These are phyloP conservation scores for Heteractis magnifica DNA, from an alignment of 92 coral and sea anemone species.

Conservation along the genomic window DNA sequence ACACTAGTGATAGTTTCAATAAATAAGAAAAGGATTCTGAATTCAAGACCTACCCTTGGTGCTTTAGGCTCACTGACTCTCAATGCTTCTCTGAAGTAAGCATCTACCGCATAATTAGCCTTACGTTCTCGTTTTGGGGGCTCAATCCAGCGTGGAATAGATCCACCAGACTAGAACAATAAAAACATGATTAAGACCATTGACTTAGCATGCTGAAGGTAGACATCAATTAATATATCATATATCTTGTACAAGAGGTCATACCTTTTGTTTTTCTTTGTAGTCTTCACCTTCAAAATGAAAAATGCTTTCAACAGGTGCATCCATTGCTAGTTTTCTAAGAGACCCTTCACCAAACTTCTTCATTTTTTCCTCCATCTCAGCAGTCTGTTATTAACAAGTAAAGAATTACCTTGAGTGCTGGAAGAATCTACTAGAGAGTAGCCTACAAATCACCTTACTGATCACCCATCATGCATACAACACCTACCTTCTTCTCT, in stretches of 20 bases:
- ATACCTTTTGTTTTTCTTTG: slow-evolving; percentile 98
- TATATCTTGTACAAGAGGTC: neutral
- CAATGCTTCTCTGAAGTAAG: slow-evolving; percentile 93
- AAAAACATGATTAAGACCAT: no score
- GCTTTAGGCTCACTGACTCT: slow-evolving; percentile 98
- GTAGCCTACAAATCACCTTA: neutral
- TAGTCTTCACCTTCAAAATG: slow-evolving; percentile 99
- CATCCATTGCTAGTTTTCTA: slow-evolving; percentile 91
- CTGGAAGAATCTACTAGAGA: no score
- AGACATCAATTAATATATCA: neutral
- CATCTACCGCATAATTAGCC: slow-evolving; percentile 98
- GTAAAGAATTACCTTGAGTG: neutral
- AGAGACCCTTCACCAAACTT: slow-evolving; percentile 96
- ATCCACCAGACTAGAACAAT: slow-evolving; percentile 60
- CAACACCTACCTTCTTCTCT: slow-evolving; percentile 70
- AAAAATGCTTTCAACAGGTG: slow-evolving; percentile 94
- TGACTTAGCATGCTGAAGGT: no score
- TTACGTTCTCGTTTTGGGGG: slow-evolving; percentile 98
- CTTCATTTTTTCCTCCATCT: slow-evolving; percentile 97
- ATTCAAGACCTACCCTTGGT: slow-evolving; percentile 59
- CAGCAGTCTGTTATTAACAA: slow-evolving; percentile 68
- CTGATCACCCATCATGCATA: no score
- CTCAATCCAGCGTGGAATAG: slow-evolving; percentile 93
- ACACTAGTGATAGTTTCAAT: neutral
- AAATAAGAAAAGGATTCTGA: neutral